A percentile compares a stretch with the other conserved stretches of the same genome.
Conservation (phyloP, 2,113 vertebrate genomes). For the Calidris pugnax region DNA sequence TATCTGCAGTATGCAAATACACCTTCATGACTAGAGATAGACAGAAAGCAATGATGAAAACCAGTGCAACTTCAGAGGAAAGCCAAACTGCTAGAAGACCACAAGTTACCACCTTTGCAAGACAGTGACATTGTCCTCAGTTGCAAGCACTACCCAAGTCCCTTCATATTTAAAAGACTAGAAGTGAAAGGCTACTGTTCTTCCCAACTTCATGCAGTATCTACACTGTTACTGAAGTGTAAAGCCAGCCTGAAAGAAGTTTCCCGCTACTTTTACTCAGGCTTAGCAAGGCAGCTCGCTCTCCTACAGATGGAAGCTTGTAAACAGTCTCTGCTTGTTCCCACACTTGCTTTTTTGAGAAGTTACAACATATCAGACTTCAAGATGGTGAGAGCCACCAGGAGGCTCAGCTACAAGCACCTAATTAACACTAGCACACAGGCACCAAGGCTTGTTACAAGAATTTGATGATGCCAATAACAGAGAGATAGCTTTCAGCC, state of each 20-base stretch:
- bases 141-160: not conserved
- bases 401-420: not conserved
- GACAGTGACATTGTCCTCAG: not conserved
- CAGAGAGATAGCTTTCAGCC: not conserved
- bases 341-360: not conserved
- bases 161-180: not conserved
- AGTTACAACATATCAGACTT: not conserved
- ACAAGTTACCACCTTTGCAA: not conserved
- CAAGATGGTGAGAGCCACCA: not conserved
- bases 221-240: not conserved
- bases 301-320: not conserved
- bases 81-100: not conserved
- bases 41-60: not conserved
- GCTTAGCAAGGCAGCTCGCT: not conserved
- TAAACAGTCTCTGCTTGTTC: constrained; percentile 5
- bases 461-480: not conserved
- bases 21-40: not conserved
- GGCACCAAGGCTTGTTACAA: not conserved
- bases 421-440: not conserved
- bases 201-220: not conserved
- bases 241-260: not conserved
- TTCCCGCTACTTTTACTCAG: not conserved
- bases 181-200: not conserved
- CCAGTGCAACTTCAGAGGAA: not conserved
- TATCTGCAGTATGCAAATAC: not conserved